Conservation (phyloP, 1,140 invertebrate genomes). For the Meloidogyne floridensis region DNA sequence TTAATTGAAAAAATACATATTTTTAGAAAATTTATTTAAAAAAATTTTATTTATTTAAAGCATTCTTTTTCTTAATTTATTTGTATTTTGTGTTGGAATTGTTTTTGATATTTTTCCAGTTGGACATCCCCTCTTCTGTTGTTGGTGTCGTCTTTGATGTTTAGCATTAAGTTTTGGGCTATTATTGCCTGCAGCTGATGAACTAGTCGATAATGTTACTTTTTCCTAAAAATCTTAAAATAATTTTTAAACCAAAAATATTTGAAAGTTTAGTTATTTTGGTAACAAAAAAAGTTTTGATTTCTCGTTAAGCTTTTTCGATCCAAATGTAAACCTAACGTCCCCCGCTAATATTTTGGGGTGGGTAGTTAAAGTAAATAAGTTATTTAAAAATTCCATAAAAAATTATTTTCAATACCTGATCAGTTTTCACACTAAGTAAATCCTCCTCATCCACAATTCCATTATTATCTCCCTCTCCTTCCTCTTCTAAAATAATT, state of each 20-base stretch:
- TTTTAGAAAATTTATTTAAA: not conserved
- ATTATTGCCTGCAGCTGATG: constrained; percentile 40
- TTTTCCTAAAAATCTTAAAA: constrained; percentile 48
- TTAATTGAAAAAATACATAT: no score
- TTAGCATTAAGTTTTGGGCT: not conserved
- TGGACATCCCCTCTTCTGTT: not conserved
- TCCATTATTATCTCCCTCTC: not conserved
- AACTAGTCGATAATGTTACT: constrained; percentile 55
- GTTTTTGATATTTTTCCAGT: not conserved
- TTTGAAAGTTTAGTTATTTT: no score
- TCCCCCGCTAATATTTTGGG: no score
- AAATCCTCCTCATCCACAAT: constrained; percentile 43
- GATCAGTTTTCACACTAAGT: constrained; percentile 57
- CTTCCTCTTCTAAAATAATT: constrained; percentile 4
- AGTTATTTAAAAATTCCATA: no score
- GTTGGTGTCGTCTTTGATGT: not conserved
- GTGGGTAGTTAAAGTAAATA: no score
- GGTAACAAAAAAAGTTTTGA: no score
- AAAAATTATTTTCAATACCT: constrained; percentile 32
- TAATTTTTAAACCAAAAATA: constrained; percentile 3
- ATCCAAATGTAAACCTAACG: no score
- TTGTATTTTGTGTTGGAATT: not conserved
- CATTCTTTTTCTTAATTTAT: not conserved
- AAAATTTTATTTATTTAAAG: not conserved
- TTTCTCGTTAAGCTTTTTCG: no score